Conservation (phyloP, 2,888 invertebrate species). For the Embidobia sp. region DNA sequence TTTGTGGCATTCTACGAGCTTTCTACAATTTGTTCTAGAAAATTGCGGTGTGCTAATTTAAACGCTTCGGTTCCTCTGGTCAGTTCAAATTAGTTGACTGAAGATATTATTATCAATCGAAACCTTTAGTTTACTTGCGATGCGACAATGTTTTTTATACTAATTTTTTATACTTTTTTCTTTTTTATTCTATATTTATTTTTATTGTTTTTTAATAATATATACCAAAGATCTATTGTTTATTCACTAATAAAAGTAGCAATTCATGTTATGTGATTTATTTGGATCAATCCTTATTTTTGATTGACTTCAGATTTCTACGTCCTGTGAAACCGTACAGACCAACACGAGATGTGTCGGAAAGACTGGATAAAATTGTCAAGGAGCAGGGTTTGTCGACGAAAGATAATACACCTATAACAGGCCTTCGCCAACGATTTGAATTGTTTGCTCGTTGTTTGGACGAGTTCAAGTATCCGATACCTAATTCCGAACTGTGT, state of each 20-base stretch:
- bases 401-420: conserved; percentile 80
- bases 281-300: no score
- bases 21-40: conserved; percentile 63
- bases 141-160: neutral
- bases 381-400: conserved; percentile 82
- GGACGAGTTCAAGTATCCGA: conserved; percentile 87
- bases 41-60: conserved; percentile 56
- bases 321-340: conserved; percentile 88
- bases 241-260: no score
- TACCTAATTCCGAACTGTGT: conserved; percentile 92
- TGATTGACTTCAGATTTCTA: conserved; percentile 88
- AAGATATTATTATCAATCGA: conserved; percentile 42
- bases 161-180: neutral
- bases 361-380: conserved; percentile 85
- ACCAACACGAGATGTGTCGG: conserved; percentile 86
- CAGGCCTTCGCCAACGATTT: conserved; percentile 83
- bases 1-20: conserved; percentile 54
- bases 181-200: no score
- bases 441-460: conserved; percentile 87
- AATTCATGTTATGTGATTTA: no score
- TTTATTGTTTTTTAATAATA: no score
- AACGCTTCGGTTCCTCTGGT: conserved; percentile 56
- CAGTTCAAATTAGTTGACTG: conserved; percentile 27
- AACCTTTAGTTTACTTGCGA: conserved; percentile 32
- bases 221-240: no score